These are phyloP conservation scores for Mormyrus lacerda DNA, from an alignment of 2,113 vertebrate species.

Conservation along the genomic window DNA sequence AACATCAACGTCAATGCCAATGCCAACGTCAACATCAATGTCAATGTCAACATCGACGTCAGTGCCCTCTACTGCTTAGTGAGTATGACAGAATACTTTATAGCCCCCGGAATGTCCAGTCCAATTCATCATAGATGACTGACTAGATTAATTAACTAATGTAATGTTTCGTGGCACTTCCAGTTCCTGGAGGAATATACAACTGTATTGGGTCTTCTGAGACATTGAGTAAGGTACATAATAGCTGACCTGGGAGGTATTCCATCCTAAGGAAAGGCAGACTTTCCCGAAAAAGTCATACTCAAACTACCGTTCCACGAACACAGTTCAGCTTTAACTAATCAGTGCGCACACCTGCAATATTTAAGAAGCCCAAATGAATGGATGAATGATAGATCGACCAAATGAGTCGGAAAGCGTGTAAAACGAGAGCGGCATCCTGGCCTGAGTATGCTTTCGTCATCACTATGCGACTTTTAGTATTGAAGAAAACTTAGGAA, in stretches of 20 bases:
- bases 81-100: not conserved
- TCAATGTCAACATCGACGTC: not conserved
- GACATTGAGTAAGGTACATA: not conserved
- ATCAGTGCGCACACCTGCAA: too few species aligned
- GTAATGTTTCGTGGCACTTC: not conserved
- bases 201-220: not conserved
- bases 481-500: too few species aligned
- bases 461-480: conserved; percentile 35
- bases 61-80: not conserved
- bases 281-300: too few species aligned
- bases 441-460: too few species aligned
- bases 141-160: not conserved
- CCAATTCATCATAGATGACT: not conserved
- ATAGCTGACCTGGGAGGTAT: too few species aligned
- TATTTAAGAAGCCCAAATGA: too few species aligned
- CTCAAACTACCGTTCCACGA: too few species aligned
- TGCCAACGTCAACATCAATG: not conserved
- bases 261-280: too few species aligned
- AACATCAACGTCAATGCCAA: not conserved
- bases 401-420: too few species aligned
- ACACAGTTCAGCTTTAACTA: too few species aligned
- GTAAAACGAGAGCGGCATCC: too few species aligned
- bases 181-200: not conserved
- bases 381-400: too few species aligned
- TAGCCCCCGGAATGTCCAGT: not conserved